Evolutionary conservation across 2,113 vertebrate genomes (phyloP), one percentile per base, ranked within the genome.

Genomic region (Zeus faber): DNA sequence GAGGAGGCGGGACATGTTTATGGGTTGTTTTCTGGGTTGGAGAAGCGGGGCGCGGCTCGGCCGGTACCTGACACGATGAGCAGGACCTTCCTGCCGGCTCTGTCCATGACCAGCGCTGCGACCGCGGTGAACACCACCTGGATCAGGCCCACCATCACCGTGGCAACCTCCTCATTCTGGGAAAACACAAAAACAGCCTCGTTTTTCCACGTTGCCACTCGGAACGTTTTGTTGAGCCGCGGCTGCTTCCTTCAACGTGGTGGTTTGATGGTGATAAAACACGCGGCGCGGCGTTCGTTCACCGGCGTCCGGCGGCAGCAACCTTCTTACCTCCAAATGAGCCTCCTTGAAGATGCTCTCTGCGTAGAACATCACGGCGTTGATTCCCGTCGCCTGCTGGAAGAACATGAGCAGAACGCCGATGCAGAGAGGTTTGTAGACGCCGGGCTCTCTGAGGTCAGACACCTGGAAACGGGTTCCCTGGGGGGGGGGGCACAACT

Each of bases 301-400:
- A n/a, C n/a, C n/a, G n/a, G n/a, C n/a, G n/a, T n/a, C n/a, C n/a
- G n/a, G n/a, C n/a, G n/a, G n/a, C n/a, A n/a, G n/a, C n/a, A n/a
- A n/a, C n/a, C n/a, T n/a, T 25, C 64, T 29, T 78, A 96, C 96
- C 91, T 94, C 80, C 63, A 98, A 93, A 61, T 92, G 78, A 8
- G 96, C 95, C 41, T 91, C 85, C 59, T 95, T 84, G 40, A 98
- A 98, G 51, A 98, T 95, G 40, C 74, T 91, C 77, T 96, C 85
- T 0, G 94, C 92, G 3, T 98, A 98, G 80, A 98, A 98, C 95
- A 97, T 96, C 71, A 98, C 83, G 11, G 94, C 95, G 0, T 98
- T 98, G 84, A 98, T 91, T 8, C 96, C 96, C 0, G 94, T 93
- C 29, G 92, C 82, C 84, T 98, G 96, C 86, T 98, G 96, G 55